Conservation (phyloP, 2,797 vertebrate genomes). For the Poeciliopsis gracilis region DNA sequence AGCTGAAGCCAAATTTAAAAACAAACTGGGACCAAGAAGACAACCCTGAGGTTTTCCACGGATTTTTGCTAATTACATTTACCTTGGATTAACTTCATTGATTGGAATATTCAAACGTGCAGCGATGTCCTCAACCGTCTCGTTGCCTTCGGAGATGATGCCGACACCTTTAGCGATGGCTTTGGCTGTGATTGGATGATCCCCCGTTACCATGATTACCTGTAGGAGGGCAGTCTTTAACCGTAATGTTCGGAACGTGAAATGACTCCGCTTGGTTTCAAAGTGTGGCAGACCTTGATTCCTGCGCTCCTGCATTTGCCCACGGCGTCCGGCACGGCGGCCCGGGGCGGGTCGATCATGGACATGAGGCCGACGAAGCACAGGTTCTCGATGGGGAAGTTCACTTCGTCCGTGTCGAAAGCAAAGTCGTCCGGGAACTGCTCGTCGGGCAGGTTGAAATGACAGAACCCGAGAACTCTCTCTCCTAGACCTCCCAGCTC, state of each 20-base stretch:
- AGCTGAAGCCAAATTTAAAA: neutral
- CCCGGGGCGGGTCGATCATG: slow-evolving; percentile 96
- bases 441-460: slow-evolving; percentile 86
- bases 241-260: neutral
- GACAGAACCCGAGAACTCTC: slow-evolving; percentile 90
- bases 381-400: slow-evolving; percentile 92
- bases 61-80: slow-evolving; percentile 23
- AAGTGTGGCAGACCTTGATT: slow-evolving; percentile 85
- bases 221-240: slow-evolving; percentile 43
- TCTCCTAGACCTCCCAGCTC: slow-evolving; percentile 93
- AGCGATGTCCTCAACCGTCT: slow-evolving; percentile 95
- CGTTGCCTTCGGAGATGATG: slow-evolving; percentile 97
- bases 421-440: slow-evolving; percentile 90
- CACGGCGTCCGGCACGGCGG: slow-evolving; percentile 94
- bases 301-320: slow-evolving; percentile 96
- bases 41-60: slow-evolving; percentile 1
- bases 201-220: slow-evolving; percentile 99
- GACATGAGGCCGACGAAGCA: slow-evolving; percentile 95
- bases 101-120: slow-evolving; percentile 94
- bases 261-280: neutral
- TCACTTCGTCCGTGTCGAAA: slow-evolving; percentile 90
- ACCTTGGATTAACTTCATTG: slow-evolving; percentile 96
- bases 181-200: slow-evolving; percentile 98
- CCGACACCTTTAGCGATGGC: slow-evolving; percentile 97
- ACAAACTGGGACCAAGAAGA: slow-evolving; percentile 8